phyloP scores from a whole-genome alignment of 2,888 invertebrate genomes.

The Elegia similella region DNA sequence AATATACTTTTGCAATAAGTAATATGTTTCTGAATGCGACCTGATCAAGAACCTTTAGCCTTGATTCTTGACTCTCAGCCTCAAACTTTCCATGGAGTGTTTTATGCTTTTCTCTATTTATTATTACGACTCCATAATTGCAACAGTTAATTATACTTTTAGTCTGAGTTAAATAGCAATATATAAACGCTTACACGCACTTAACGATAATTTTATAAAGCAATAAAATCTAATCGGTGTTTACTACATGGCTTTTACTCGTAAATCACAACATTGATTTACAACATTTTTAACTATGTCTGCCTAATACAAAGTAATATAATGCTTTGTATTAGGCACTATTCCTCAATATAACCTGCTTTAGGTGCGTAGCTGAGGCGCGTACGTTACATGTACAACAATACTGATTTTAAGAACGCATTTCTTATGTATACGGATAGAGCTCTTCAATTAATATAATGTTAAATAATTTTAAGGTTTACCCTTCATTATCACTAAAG shows the following conservation, averaged over 20 bases:
- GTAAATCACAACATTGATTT: slow-evolving; percentile 19
- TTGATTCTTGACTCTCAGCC: neutral
- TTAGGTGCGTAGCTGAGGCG: neutral
- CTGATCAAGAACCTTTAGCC: neutral
- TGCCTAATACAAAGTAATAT: too few relatives aligned
- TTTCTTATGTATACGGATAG: too few relatives aligned
- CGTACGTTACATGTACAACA: too few relatives aligned
- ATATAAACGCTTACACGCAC: neutral
- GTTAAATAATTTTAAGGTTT: too few relatives aligned
- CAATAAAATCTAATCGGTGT: slow-evolving; percentile 21
- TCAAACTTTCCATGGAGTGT: neutral
- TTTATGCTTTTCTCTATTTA: neutral
- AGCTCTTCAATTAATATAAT: too few relatives aligned
- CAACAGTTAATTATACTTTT: neutral
- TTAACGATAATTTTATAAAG: slow-evolving; percentile 19
- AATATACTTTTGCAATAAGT: too few relatives aligned
- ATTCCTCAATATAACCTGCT: neutral
- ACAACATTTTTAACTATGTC: slow-evolving; percentile 16
- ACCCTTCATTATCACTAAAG: too few relatives aligned
- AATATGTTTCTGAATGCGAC: neutral
- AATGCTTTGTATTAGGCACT: slow-evolving; percentile 8
- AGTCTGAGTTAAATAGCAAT: neutral
- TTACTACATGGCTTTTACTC: slow-evolving; percentile 17
- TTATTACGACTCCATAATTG: neutral
- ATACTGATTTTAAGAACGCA: too few relatives aligned